phyloP scores from a whole-genome alignment of 2,113 vertebrate genomes.

The Pseudorasbora parva region DNA sequence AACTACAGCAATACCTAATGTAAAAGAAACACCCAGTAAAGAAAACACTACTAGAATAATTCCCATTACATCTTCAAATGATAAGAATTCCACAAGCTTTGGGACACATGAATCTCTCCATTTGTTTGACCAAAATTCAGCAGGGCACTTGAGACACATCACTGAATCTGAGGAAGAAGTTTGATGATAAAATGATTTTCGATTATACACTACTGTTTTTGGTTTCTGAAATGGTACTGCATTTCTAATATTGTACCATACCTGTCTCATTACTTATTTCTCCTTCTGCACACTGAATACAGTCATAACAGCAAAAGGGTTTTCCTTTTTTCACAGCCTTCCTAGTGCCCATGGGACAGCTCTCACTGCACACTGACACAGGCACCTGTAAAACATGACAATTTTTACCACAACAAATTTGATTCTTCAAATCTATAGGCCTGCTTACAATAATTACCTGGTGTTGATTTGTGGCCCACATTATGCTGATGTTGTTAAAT shows the following conservation, averaged over 20 bases:
- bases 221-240: neutral
- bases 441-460: conserved; percentile 32
- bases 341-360: conserved; percentile 54
- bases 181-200: conserved; percentile 7
- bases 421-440: neutral
- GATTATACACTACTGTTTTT: neutral
- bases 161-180: conserved; percentile 54
- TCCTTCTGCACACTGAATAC: conserved; percentile 60
- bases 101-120: conserved; percentile 56
- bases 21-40: conserved; percentile 51
- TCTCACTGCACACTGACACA: conserved; percentile 58
- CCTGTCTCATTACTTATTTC: conserved; percentile 60
- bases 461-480: conserved; percentile 49
- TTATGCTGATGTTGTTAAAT: conserved; percentile 57
- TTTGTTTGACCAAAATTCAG: conserved; percentile 61
- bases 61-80: conserved; percentile 61
- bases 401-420: neutral
- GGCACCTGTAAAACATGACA: conserved; percentile 51
- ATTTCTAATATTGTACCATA: conserved; percentile 15
- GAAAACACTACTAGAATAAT: conserved; percentile 57
- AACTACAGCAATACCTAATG: conserved; percentile 48
- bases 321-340: conserved; percentile 60
- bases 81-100: conserved; percentile 55
- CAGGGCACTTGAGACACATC: conserved; percentile 55
- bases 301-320: conserved; percentile 62